Conservation (phyloP, 2,888 invertebrate species). For the Mellilla xanthometata region DNA sequence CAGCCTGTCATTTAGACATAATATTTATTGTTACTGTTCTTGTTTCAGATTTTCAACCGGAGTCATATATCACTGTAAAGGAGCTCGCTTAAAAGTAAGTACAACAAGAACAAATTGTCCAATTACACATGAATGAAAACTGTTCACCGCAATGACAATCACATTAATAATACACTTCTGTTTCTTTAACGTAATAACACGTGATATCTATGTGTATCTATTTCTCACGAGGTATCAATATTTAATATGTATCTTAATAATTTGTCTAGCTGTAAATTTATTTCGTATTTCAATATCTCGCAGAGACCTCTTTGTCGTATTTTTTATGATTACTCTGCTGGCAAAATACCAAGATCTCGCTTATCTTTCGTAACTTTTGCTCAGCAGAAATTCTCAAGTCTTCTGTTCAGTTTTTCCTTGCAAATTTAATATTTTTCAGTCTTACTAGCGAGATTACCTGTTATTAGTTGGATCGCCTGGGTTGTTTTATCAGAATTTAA, state of each 20-base stretch:
- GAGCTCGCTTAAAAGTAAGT: slow-evolving; percentile 72
- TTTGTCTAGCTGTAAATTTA: slow-evolving; percentile 56
- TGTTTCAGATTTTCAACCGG: slow-evolving; percentile 75
- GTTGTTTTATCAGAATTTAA: slow-evolving; percentile 10
- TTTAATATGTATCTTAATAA: slow-evolving; percentile 37
- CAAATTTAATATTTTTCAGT: slow-evolving; percentile 17
- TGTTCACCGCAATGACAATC: slow-evolving; percentile 35
- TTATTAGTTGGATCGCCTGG: slow-evolving; percentile 11
- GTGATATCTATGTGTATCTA: neutral
- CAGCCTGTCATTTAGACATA: neutral
- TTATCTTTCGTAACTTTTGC: slow-evolving; percentile 70
- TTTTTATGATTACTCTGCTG: slow-evolving; percentile 75
- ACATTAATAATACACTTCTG: slow-evolving; percentile 8
- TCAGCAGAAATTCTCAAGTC: slow-evolving; percentile 39
- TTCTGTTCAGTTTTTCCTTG: slow-evolving; percentile 21
- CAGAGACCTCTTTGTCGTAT: slow-evolving; percentile 65
- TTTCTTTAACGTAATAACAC: too few relatives aligned
- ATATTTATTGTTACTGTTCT: slow-evolving; percentile 21
- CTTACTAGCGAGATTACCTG: slow-evolving; percentile 19
- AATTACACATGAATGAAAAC: slow-evolving; percentile 1
- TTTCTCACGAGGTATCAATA: too few relatives aligned
- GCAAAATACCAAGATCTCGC: slow-evolving; percentile 73
- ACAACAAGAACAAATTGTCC: neutral
- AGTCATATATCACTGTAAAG: slow-evolving; percentile 75
- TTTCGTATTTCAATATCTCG: slow-evolving; percentile 67